A percentile compares a stretch with the other conserved stretches of the same genome.
phyloP scores from a whole-genome alignment of 2,113 vertebrate species.

The Rhinogobius similis region DNA sequence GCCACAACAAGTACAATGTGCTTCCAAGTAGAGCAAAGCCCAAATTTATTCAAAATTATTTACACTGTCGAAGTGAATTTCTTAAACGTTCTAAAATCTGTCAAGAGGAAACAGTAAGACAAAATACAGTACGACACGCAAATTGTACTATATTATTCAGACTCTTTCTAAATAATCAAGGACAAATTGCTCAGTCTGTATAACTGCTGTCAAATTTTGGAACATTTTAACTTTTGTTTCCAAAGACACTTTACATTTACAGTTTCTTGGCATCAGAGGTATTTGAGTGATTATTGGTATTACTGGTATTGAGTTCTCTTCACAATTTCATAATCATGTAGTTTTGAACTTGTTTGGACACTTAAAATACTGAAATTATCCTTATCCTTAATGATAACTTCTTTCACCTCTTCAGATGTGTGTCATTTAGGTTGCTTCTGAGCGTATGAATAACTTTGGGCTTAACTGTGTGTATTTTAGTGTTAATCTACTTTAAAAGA shows the following conservation, averaged over 20 bases:
- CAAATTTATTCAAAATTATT: not conserved
- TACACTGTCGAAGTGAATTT: not conserved
- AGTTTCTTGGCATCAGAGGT: not conserved
- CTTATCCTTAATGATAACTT: not conserved
- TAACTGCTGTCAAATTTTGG: not conserved
- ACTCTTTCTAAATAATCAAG: not conserved
- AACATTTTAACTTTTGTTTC: too few species aligned
- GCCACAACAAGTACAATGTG: slow-evolving; percentile 4
- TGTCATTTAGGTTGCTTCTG: not conserved
- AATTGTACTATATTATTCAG: not conserved
- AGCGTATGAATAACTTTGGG: not conserved
- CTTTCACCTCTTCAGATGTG: not conserved
- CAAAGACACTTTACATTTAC: too few species aligned
- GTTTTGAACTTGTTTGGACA: not conserved
- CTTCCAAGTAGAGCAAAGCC: not conserved
- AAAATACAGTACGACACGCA: not conserved
- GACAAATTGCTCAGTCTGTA: not conserved
- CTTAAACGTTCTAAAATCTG: too few species aligned
- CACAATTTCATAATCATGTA: not conserved
- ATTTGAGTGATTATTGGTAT: not conserved
- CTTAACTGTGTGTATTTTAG: not conserved
- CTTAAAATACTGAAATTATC: not conserved
- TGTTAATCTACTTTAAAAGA: slow-evolving; percentile 79
- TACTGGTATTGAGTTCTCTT: not conserved
- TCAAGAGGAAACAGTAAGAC: not conserved